Percentiles rank a stretch among this genome's conserved stretches.
phyloP scores from a whole-genome alignment of 2,797 vertebrate species.

The Xiphorhynchus erythropygius region DNA sequence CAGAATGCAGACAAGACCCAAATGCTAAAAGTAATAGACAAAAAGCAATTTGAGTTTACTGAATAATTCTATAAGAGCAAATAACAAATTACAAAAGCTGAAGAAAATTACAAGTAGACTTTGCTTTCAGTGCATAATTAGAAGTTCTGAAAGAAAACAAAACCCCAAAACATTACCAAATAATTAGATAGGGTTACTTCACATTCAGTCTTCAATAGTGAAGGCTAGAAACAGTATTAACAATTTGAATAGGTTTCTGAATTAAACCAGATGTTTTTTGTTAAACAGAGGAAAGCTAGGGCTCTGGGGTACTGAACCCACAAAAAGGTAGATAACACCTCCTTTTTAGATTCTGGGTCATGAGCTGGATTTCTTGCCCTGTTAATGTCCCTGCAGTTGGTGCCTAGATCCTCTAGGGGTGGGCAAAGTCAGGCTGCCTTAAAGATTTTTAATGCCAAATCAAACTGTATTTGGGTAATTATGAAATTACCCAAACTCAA shows the following conservation, averaged over 20 bases:
- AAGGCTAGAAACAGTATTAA: neutral
- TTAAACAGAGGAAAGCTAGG: neutral
- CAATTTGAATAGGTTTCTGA: neutral
- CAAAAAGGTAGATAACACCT: neutral
- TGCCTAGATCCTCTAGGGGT: neutral
- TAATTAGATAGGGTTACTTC: neutral
- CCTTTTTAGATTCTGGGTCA: neutral
- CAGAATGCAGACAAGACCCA: conserved; percentile 13
- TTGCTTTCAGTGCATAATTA: neutral
- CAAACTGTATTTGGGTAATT: neutral
- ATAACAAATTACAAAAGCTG: neutral
- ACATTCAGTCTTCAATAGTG: neutral
- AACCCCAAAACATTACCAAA: neutral
- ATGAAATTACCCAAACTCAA: neutral
- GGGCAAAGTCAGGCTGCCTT: neutral
- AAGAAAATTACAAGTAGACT: conserved; percentile 1
- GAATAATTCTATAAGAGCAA: neutral
- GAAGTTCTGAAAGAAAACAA: neutral
- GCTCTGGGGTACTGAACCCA: neutral
- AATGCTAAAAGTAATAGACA: neutral
- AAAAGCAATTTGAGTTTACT: conserved; percentile 26
- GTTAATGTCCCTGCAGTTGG: neutral
- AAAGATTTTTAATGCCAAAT: neutral
- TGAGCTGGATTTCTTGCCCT: neutral
- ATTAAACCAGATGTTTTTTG: neutral